Evolutionary conservation across 2,113 vertebrate genomes (phyloP), one percentile per base, ranked within the genome.

Genomic region (Picathartes gymnocephalus): DNA sequence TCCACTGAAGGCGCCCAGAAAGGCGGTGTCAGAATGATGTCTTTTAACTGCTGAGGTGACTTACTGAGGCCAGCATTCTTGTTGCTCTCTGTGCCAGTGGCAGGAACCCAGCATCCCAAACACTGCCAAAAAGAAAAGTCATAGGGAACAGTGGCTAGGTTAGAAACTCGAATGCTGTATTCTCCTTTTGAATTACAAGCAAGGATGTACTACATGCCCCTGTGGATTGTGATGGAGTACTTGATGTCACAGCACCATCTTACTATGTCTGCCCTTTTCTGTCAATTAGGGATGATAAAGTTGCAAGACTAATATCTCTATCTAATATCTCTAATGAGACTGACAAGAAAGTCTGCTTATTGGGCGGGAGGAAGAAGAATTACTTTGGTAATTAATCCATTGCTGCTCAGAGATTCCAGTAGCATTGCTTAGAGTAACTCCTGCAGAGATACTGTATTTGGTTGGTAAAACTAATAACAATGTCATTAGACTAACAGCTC

Each of bases 401-500:
- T 64, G 51, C 9, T 95, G 60, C 35, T 94, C 60, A 81, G 74
- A 93, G n/a, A 80, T 51, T 92, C 58, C 56, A 62, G 30, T 40
- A 58, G 31, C 18, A 13, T 70, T 77, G 50, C 62, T 93, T 91
- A 54, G 62, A 81, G 74, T 77, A 81, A 56, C 23, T 86, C 68
- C 82, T 92, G 20, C 31, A 90, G 35, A 89, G 71, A 85, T 90
- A 30, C 62, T 81, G 37, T 81, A 56, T 82, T 92, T 80, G 33
- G 11, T 37, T 85, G 50, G 19, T 66, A 91, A 85, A 80, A 77
- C 15, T 86, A 93, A 74, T 27, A 87, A n/a, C 11, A 86, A 57
- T 79, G 95, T 95, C 61, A 87, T 90, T 86, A 71, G 90, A 76
- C 22, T 93, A 95, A 88, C 47, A 74, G 15, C 47, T 94, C 30